Conservation (phyloP, 92 coral and sea anemone species). For the Pocillopora grandis region DNA sequence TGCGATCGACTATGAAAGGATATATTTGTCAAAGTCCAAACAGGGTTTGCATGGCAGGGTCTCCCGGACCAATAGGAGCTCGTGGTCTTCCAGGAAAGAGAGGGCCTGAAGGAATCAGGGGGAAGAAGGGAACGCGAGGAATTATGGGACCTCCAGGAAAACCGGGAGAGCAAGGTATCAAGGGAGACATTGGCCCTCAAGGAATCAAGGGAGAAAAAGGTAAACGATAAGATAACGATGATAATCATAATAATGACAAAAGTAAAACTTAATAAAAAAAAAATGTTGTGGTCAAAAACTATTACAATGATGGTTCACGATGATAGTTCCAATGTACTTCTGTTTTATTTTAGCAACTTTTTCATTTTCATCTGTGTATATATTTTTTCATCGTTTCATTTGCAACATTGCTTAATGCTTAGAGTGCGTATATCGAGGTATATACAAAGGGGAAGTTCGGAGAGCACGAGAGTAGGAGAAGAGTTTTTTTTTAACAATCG, state of each 20-base stretch:
- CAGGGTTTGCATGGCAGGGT: conserved; percentile 14
- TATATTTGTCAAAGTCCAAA: background rate
- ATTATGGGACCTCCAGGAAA: conserved; percentile 21
- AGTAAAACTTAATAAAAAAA: no score
- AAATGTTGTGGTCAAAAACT: no score
- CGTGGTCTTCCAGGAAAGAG: conserved; percentile 15
- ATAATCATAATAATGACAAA: no score
- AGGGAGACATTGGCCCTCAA: background rate
- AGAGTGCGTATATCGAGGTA: no score
- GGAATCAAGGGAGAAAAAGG: conserved; percentile 3
- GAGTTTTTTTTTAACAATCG: no score
- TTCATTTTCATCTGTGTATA: no score
- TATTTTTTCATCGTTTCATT: background rate
- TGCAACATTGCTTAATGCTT: no score
- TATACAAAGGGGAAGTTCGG: no score
- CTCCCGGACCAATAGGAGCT: conserved; percentile 8
- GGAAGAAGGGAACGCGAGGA: conserved; percentile 17
- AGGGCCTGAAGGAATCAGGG: conserved; percentile 9
- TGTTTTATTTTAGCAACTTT: no score
- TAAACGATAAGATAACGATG: background rate
- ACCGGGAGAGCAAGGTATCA: conserved; percentile 23
- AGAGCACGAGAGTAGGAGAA: no score
- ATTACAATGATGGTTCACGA: no score
- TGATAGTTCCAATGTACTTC: no score
- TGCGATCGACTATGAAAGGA: background rate